Conservation (phyloP, 2,888 invertebrate genomes). For the Drosophila histrio region DNA sequence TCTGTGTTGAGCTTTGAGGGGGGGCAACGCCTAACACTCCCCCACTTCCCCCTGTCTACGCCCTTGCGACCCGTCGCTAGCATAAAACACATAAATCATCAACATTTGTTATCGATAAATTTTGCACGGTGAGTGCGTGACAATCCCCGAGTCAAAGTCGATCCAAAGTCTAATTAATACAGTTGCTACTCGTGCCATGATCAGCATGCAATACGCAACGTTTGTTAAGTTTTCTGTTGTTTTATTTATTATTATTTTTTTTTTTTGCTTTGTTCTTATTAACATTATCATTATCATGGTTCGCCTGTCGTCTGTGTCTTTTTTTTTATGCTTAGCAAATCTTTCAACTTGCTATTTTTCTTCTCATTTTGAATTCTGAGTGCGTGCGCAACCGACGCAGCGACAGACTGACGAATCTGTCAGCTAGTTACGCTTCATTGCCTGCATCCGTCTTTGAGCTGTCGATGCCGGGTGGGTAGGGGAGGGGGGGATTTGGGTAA, state of each 20-base stretch:
- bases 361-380: slow-evolving; percentile 54
- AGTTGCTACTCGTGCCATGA: slow-evolving; percentile 29
- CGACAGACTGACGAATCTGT: slow-evolving; percentile 33
- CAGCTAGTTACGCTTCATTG: slow-evolving; percentile 52
- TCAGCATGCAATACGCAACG: slow-evolving; percentile 58
- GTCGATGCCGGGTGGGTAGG: not conserved
- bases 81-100: not conserved
- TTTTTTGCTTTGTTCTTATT: slow-evolving; percentile 54
- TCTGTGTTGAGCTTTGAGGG: no score
- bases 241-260: slow-evolving; percentile 4
- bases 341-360: slow-evolving; percentile 29
- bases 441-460: slow-evolving; percentile 67
- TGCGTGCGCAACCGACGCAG: slow-evolving; percentile 27
- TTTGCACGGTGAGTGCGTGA: slow-evolving; percentile 15
- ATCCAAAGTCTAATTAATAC: slow-evolving; percentile 17
- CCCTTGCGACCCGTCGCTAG: no score
- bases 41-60: no score
- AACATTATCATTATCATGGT: slow-evolving; percentile 68
- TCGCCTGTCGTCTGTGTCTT: slow-evolving; percentile 35
- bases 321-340: slow-evolving; percentile 50
- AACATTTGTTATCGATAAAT: not conserved
- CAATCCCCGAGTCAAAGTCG: slow-evolving; percentile 14
- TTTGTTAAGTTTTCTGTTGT: slow-evolving; percentile 1
- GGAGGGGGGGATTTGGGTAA: not conserved
- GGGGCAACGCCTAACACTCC: no score